Conservation (phyloP, 2,888 invertebrate genomes). For the Chesias legatella region DNA sequence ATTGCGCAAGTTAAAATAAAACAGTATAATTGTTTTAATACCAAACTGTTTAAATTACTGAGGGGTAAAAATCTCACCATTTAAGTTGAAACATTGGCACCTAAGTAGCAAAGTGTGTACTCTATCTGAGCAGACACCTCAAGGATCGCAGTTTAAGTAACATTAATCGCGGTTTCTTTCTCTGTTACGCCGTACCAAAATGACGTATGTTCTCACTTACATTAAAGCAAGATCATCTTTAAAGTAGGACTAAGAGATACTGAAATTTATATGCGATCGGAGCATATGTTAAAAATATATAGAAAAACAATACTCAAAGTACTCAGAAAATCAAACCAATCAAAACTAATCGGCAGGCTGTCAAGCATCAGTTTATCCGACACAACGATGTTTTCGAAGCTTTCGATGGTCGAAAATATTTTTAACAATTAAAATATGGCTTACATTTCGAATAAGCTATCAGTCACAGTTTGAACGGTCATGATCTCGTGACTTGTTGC, state of each 20-base stretch:
- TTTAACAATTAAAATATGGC: no score
- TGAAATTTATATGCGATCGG: no score
- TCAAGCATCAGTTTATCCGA: no score
- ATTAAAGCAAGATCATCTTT: not conserved
- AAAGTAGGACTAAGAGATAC: no score
- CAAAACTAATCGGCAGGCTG: no score
- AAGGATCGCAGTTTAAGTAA: constrained; percentile 70
- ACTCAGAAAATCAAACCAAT: not conserved
- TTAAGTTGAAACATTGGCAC: constrained; percentile 57
- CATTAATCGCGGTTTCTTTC: constrained; percentile 66
- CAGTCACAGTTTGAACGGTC: no score
- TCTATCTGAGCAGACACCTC: constrained; percentile 60
- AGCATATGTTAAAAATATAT: no score
- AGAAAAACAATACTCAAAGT: not conserved
- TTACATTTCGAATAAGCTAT: no score
- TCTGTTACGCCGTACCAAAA: constrained; percentile 19
- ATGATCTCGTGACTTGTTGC: not conserved
- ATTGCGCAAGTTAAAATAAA: no score
- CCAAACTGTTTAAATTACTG: constrained; percentile 20
- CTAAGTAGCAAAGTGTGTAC: constrained; percentile 77
- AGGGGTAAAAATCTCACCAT: constrained; percentile 36
- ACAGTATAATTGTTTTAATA: not conserved
- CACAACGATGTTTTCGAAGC: no score
- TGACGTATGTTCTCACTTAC: constrained; percentile 14
- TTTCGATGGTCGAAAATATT: no score